Evolutionary conservation across 2,113 vertebrate species (phyloP).

Genomic region (Benitochromis conjunctus): DNA sequence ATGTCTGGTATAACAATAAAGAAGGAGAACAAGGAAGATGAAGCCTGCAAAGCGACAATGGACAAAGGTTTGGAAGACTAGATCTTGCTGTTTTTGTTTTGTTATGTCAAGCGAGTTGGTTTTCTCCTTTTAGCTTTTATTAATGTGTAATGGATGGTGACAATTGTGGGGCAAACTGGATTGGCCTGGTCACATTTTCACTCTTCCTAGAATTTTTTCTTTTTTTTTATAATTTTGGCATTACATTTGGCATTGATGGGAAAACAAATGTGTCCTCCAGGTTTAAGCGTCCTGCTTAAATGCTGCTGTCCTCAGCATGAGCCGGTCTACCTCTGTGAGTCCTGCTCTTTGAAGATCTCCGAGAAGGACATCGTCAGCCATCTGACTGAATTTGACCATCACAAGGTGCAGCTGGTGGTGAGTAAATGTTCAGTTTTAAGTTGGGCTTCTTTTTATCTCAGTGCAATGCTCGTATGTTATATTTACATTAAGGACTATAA

Average conservation of each 20-base stretch:
- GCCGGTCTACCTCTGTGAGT: conserved; percentile 28
- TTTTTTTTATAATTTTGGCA: neutral
- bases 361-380: conserved; percentile 6
- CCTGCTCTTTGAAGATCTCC: conserved; percentile 11
- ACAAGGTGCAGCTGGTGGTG: neutral
- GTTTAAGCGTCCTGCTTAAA: neutral
- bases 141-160: too few species aligned
- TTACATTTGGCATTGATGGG: too few species aligned
- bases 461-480: neutral
- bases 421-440: neutral
- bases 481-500: neutral
- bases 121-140: neutral
- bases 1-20: neutral
- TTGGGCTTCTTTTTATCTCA: neutral
- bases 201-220: neutral
- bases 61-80: neutral
- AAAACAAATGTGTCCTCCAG: neutral
- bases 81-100: neutral
- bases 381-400: neutral
- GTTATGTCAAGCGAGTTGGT: neutral
- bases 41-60: too few species aligned
- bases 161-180: too few species aligned
- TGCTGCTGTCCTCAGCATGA: neutral
- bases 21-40: neutral
- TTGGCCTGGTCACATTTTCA: too few species aligned